These are phyloP conservation scores for Thinocorus orbignyianus DNA, from an alignment of 2,113 vertebrate genomes.

Conservation along the genomic window DNA sequence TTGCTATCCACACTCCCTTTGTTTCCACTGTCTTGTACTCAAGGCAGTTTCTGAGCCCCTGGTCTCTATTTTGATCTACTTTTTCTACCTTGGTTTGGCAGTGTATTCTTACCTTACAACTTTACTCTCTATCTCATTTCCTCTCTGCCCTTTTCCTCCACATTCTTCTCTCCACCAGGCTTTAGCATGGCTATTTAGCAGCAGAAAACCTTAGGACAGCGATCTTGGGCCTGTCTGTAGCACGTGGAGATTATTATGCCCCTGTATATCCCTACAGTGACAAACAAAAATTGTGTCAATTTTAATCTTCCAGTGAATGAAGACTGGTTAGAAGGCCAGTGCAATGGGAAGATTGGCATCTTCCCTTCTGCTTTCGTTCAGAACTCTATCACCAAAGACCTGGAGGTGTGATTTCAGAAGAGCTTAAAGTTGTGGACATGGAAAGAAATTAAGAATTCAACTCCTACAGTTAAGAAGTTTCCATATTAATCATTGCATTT, in stretches of 20 bases:
- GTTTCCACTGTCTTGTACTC: background rate
- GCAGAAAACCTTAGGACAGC: background rate
- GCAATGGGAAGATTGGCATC: constrained; percentile 87
- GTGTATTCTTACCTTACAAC: background rate
- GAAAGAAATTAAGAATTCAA: background rate
- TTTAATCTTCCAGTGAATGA: constrained; percentile 83
- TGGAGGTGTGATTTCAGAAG: background rate
- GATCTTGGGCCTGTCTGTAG: background rate
- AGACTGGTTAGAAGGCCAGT: constrained; percentile 92
- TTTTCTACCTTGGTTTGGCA: background rate
- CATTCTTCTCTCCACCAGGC: background rate
- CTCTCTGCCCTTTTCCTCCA: background rate
- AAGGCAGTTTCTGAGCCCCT: background rate
- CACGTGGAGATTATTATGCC: background rate
- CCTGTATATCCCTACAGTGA: background rate
- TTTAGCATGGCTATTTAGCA: background rate
- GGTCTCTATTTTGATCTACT: background rate
- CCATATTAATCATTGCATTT: background rate
- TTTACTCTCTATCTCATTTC: background rate
- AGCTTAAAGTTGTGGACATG: background rate
- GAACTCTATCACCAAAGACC: background rate
- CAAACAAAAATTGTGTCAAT: background rate
- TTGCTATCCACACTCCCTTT: background rate
- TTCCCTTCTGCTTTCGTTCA: constrained; percentile 88
- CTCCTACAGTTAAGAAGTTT: background rate